Conservation (phyloP, 1,140 invertebrate genomes). For the Neodiprion pinetum region DNA sequence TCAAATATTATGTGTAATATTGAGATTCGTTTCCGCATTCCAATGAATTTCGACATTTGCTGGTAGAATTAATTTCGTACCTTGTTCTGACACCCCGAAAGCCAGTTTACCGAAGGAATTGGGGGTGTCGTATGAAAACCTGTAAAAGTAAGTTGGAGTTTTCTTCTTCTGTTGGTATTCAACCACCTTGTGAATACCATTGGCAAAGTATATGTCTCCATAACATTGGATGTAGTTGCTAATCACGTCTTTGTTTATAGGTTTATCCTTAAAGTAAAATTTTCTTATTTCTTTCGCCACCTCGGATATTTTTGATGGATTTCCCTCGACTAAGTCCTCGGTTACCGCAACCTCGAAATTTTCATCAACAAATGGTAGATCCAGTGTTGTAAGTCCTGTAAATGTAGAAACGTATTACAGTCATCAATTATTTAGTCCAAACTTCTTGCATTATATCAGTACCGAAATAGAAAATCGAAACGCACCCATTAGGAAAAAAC, state of each 20-base stretch:
- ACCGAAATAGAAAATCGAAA: background rate
- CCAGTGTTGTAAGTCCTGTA: too few relatives aligned
- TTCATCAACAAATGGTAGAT: conserved; percentile 5
- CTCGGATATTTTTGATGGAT: conserved; percentile 31
- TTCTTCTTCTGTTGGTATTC: conserved; percentile 46
- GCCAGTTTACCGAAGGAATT: conserved; percentile 20
- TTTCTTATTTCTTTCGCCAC: conserved; percentile 54
- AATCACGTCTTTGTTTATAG: conserved; percentile 37
- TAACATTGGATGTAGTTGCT: conserved; percentile 48
- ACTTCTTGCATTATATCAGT: background rate
- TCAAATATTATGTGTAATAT: too few relatives aligned
- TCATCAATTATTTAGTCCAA: background rate
- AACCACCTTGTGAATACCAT: conserved; percentile 49
- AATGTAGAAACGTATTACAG: background rate
- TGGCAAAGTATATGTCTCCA: conserved; percentile 54
- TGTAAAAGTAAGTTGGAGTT: conserved; percentile 56
- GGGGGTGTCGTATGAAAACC: conserved; percentile 48
- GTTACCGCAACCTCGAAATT: conserved; percentile 19
- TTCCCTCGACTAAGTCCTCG: conserved; percentile 9
- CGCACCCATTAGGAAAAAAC: conserved; percentile 51
- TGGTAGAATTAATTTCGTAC: conserved; percentile 24
- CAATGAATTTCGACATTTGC: background rate
- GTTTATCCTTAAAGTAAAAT: conserved; percentile 58
- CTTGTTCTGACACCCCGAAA: conserved; percentile 24
- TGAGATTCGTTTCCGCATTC: too few relatives aligned